A percentile compares a stretch with the other conserved stretches of the same genome.
Conservation (phyloP, 2,888 invertebrate genomes). For the Tupiocoris notatus region DNA sequence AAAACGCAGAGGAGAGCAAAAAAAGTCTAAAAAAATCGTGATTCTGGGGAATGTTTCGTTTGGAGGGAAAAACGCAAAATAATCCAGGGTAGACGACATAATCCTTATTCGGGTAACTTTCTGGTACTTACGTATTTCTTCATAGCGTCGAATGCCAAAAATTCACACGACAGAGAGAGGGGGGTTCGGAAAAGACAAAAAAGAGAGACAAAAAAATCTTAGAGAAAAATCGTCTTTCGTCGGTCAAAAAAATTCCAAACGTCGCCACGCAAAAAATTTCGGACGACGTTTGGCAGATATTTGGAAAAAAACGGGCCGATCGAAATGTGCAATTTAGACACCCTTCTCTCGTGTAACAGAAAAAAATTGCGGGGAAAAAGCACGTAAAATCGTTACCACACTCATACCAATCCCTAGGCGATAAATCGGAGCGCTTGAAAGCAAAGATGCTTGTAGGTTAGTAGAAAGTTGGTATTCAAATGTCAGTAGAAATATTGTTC, state of each 20-base stretch:
- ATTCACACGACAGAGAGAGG: conserved; percentile 45
- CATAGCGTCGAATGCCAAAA: conserved; percentile 48
- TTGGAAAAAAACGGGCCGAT: background rate
- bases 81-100: conserved; percentile 35
- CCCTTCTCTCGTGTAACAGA: conserved; percentile 12
- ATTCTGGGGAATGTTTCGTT: no score
- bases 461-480: conserved; percentile 50
- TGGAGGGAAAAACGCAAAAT: conserved; percentile 46
- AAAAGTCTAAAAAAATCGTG: conserved; percentile 10
- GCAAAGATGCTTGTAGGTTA: conserved; percentile 30
- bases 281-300: background rate
- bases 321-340: conserved; percentile 23
- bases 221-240: conserved; percentile 30
- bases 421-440: conserved; percentile 38
- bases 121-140: conserved; percentile 48
- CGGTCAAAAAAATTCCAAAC: conserved; percentile 12
- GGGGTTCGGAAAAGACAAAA: conserved; percentile 42
- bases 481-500: conserved; percentile 32
- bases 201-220: conserved; percentile 45
- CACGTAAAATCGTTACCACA: conserved; percentile 30
- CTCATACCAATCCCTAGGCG: conserved; percentile 37
- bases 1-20: no score
- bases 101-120: conserved; percentile 34
- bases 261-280: background rate
- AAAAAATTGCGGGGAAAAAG: conserved; percentile 11